These are phyloP conservation scores for Aythya baeri DNA, from an alignment of 2,113 vertebrate species.

Conservation along the genomic window DNA sequence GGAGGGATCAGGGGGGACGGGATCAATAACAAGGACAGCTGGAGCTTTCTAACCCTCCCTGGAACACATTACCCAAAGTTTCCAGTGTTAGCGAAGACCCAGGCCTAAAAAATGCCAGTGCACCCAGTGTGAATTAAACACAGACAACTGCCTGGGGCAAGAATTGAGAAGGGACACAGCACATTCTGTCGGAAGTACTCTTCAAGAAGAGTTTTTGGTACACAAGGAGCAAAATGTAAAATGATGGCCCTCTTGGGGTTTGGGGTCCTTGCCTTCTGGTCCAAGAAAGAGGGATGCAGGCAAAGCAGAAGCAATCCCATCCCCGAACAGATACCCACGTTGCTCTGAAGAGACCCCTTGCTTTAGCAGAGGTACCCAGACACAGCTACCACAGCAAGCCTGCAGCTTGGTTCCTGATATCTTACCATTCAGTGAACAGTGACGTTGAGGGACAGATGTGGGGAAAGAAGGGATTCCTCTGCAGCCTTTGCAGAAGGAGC, in stretches of 20 bases:
- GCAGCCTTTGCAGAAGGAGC: not conserved
- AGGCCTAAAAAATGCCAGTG: not conserved
- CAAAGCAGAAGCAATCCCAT: not conserved
- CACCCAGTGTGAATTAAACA: not conserved
- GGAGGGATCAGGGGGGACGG: not conserved
- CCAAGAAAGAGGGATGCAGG: not conserved
- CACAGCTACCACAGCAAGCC: not conserved
- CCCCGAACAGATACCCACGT: not conserved
- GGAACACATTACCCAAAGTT: not conserved
- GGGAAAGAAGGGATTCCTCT: not conserved
- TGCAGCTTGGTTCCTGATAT: not conserved
- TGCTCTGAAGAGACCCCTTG: not conserved
- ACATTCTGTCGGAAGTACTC: not conserved
- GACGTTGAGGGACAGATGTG: not conserved
- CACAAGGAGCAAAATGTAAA: not conserved
- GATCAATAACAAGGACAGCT: conserved; percentile 29
- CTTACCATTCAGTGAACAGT: not conserved
- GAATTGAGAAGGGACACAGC: not conserved
- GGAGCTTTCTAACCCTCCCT: not conserved
- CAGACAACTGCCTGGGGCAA: not conserved
- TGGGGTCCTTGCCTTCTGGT: not conserved
- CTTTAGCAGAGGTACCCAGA: not conserved
- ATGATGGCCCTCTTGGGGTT: not conserved
- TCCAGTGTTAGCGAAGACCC: not conserved
- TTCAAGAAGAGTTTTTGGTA: not conserved